Conservation (phyloP, 2,888 invertebrate genomes). For the Helobdella robusta region DNA sequence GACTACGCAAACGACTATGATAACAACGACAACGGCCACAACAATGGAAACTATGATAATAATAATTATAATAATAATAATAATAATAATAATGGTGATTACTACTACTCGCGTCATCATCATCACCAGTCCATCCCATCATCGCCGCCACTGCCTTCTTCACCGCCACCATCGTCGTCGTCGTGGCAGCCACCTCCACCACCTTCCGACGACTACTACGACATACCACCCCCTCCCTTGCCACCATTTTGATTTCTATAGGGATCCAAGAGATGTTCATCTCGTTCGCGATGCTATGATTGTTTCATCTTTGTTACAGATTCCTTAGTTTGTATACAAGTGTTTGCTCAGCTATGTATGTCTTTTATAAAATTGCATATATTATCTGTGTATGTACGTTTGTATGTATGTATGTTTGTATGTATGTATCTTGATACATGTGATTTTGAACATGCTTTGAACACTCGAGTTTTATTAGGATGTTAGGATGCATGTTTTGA, state of each 20-base stretch:
- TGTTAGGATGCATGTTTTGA: too few relatives aligned
- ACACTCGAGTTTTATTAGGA: too few relatives aligned
- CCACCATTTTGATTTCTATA: slow-evolving; percentile 37
- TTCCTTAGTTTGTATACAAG: neutral
- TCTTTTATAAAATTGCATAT: neutral
- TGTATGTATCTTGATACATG: too few relatives aligned
- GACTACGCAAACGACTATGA: neutral
- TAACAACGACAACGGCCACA: neutral
- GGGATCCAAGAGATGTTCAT: neutral
- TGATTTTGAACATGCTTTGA: too few relatives aligned
- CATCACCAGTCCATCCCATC: slow-evolving; percentile 49
- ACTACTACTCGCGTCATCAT: neutral
- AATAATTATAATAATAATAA: neutral
- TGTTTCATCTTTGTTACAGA: too few relatives aligned
- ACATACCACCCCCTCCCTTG: slow-evolving; percentile 44
- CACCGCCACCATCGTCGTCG: slow-evolving; percentile 28
- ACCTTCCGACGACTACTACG: slow-evolving; percentile 43
- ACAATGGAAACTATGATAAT: neutral
- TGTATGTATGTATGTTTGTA: neutral
- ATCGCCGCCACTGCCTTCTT: slow-evolving; percentile 38
- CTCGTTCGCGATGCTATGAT: too few relatives aligned
- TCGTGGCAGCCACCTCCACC: slow-evolving; percentile 37
- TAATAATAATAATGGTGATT: neutral
- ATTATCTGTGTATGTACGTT: neutral
- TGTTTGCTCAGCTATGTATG: neutral